Base-by-base conservation (phyloP, 2,888 invertebrate genomes). In the Erannis defoliaria region DNA sequence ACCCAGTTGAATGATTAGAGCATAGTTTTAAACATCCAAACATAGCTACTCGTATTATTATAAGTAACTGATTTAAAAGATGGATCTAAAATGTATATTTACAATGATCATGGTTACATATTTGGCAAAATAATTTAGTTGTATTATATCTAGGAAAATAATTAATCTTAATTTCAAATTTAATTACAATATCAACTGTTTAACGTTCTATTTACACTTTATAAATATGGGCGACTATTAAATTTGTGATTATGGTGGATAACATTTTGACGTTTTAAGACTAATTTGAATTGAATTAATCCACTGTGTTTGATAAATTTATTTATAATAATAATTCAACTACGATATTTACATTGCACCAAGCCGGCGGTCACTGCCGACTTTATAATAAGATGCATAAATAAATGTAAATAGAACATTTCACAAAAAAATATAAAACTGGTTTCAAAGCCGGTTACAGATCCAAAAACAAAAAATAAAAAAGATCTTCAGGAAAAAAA, bases 111-210 rank as follows among this genome's bases (percentile, higher is more conserved):
- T 81, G 80, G 80, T 82, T 85, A 87, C 74, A 82, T 85, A 88
- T 89, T 89, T 90, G 86, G 88, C 85, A 86, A 89, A 90, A 90
- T 90, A 90, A 90, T 86, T 90, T 89, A 89, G 82, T 78, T 68
- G 78, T 82, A 82, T 53, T 55, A 8, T 35, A 57, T 33, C 56
- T 62, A 38, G 31, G 18, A 31, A 33, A 40, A 16, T 29, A 35
- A 42, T 10, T 45, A 38, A 57, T 14, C 75, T 60, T 58, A 61
- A 58, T 40, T 40, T 56, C 10, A 60, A 76, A 77, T 75, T 68
- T 70, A 74, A 77, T 78, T 75, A 66, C 42, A 56, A 64, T 56
- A 64, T 62, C 62, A 62, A 51, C 53, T 51, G 16, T 29, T 19
- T 38, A 31, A 55, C 42, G 37, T 50, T 55, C 50, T 29, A 49